A percentile compares a stretch with the other conserved stretches of the same genome.
These are phyloP conservation scores for Ariolimax columbianus DNA, from an alignment of 2,888 invertebrate species.

Conservation along the genomic window DNA sequence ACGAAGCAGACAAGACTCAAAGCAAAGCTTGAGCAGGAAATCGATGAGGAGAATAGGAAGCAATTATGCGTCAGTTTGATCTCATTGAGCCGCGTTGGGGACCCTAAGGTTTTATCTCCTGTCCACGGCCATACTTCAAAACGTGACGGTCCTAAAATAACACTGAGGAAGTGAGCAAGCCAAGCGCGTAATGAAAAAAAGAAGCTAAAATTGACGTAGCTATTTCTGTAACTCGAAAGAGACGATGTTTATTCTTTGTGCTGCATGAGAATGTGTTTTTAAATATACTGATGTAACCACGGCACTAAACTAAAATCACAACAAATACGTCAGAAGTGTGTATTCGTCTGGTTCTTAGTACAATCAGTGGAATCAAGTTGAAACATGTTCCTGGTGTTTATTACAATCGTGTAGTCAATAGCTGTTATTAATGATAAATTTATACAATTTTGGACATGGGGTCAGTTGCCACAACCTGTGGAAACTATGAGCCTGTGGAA, in stretches of 20 bases:
- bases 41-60: slow-evolving; percentile 43
- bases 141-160: slow-evolving; percentile 33
- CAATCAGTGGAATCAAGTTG: too few species aligned
- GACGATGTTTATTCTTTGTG: neutral
- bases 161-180: slow-evolving; percentile 33
- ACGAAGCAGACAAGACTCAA: slow-evolving; percentile 22
- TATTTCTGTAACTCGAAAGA: neutral
- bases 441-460: too few species aligned
- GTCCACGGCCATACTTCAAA: slow-evolving; percentile 21
- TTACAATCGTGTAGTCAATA: too few species aligned
- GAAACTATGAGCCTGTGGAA: too few species aligned
- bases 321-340: too few species aligned
- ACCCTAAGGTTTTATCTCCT: slow-evolving; percentile 31
- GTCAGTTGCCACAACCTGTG: too few species aligned
- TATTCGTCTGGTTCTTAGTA: too few species aligned
- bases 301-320: too few species aligned
- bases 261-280: neutral
- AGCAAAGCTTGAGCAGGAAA: slow-evolving; percentile 21
- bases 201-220: neutral
- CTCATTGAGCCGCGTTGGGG: slow-evolving; percentile 34
- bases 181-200: slow-evolving; percentile 32
- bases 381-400: too few species aligned
- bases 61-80: slow-evolving; percentile 45
- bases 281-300: too few species aligned
- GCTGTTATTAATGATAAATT: too few species aligned